phyloP scores from a whole-genome alignment of 1,140 invertebrate species.

The Scylla paramamosain region DNA sequence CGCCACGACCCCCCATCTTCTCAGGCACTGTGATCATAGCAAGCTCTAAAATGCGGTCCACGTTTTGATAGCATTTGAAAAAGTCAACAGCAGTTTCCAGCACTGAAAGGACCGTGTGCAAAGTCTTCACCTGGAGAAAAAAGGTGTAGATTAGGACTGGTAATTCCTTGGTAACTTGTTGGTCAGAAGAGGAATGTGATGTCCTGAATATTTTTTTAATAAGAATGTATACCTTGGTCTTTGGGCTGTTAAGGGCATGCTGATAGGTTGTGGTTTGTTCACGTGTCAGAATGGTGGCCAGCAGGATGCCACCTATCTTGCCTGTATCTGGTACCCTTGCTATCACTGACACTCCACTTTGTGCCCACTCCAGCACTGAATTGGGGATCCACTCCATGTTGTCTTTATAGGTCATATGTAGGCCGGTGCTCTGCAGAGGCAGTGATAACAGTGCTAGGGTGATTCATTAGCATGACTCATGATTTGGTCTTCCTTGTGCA shows the following conservation, averaged over 20 bases:
- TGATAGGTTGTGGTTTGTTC: constrained; percentile 73
- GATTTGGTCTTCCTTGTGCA: neutral
- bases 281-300: constrained; percentile 76
- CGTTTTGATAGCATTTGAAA: constrained; percentile 69
- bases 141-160: neutral
- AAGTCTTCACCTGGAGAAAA: constrained; percentile 73
- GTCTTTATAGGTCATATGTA: constrained; percentile 77
- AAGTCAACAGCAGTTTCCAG: constrained; percentile 75
- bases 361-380: constrained; percentile 73
- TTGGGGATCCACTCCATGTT: constrained; percentile 77
- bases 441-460: neutral
- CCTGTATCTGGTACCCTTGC: constrained; percentile 63
- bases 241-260: constrained; percentile 75
- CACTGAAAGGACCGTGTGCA: constrained; percentile 75
- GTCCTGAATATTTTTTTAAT: neutral
- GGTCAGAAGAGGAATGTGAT: neutral
- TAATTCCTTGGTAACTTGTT: neutral
- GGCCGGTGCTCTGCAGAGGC: constrained; percentile 76
- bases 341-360: constrained; percentile 75
- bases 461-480: neutral
- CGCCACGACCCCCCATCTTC: constrained; percentile 68
- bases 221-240: constrained; percentile 65
- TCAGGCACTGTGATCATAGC: constrained; percentile 77
- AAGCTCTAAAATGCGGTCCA: constrained; percentile 74
- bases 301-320: constrained; percentile 70